Evolutionary conservation across 1,140 invertebrate genomes (phyloP).

Genomic region (Reticulitermes speratus): DNA sequence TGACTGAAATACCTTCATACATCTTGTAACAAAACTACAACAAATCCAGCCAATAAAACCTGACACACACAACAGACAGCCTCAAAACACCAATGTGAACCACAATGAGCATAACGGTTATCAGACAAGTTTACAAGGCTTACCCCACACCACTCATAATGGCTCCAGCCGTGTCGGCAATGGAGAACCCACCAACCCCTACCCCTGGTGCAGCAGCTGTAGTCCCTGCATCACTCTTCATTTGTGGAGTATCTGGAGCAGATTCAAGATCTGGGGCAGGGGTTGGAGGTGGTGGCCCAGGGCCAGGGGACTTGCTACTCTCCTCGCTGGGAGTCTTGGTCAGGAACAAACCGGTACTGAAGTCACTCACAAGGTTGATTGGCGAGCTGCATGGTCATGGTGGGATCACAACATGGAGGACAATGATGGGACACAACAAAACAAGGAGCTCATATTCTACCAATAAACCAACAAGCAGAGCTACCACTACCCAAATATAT

Average conservation of each 20-base stretch:
- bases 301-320: slow-evolving; percentile 59
- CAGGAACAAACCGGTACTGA: slow-evolving; percentile 79
- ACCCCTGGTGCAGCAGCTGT: neutral
- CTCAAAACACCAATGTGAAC: neutral
- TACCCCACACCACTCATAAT: slow-evolving; percentile 27
- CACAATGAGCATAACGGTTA: neutral
- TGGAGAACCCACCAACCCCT: slow-evolving; percentile 13
- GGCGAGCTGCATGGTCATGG: slow-evolving; percentile 63
- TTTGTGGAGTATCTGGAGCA: neutral
- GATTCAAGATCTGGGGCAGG: slow-evolving; percentile 41
- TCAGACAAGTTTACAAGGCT: neutral
- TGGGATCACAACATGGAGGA: slow-evolving; percentile 34
- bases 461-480: neutral
- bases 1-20: neutral
- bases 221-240: neutral
- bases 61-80: slow-evolving; percentile 14
- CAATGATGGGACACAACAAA: slow-evolving; percentile 12
- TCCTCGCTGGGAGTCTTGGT: slow-evolving; percentile 86
- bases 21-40: neutral
- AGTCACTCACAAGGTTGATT: slow-evolving; percentile 80
- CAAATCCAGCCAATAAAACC: neutral
- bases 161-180: slow-evolving; percentile 25
- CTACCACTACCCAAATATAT: neutral
- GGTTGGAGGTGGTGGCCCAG: slow-evolving; percentile 46
- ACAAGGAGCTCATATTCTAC: slow-evolving; percentile 23